Conservation (phyloP, 2,888 invertebrate species). For the Dynastes tityus region DNA sequence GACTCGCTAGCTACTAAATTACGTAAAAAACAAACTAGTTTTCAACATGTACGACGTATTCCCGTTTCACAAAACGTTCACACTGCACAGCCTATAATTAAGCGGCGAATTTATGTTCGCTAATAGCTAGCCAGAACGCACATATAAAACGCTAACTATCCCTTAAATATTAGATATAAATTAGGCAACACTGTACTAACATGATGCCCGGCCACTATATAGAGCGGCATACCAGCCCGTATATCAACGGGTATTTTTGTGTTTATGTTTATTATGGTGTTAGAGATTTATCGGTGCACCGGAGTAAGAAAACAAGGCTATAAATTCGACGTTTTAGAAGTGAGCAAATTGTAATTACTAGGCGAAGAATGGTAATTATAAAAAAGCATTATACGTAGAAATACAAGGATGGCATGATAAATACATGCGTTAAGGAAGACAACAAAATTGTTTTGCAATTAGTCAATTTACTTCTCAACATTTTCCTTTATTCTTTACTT, state of each 20-base stretch:
- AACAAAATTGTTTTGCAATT: too few relatives aligned
- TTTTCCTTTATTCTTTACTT: too few relatives aligned
- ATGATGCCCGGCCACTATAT: background rate
- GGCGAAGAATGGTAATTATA: constrained; percentile 32
- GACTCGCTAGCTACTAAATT: constrained; percentile 22
- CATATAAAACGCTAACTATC: constrained; percentile 32
- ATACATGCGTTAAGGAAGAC: too few relatives aligned
- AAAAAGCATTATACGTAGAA: background rate
- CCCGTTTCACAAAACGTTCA: constrained; percentile 41
- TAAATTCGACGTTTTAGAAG: constrained; percentile 17
- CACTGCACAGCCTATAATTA: constrained; percentile 47
- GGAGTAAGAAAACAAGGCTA: constrained; percentile 32
- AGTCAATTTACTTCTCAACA: too few relatives aligned
- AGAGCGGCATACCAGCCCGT: background rate
- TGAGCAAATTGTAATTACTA: constrained; percentile 26
- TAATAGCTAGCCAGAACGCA: constrained; percentile 38
- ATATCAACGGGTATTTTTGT: constrained; percentile 36
- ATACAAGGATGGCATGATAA: too few relatives aligned
- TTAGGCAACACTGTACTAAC: constrained; percentile 33
- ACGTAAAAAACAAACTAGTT: constrained; percentile 45
- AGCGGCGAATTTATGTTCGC: constrained; percentile 48
- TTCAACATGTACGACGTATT: constrained; percentile 33
- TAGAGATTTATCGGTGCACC: constrained; percentile 15
- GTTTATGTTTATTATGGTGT: constrained; percentile 29
- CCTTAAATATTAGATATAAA: constrained; percentile 45